phyloP scores from a whole-genome alignment of 2,797 vertebrate genomes.

The Sebastes dallii region DNA sequence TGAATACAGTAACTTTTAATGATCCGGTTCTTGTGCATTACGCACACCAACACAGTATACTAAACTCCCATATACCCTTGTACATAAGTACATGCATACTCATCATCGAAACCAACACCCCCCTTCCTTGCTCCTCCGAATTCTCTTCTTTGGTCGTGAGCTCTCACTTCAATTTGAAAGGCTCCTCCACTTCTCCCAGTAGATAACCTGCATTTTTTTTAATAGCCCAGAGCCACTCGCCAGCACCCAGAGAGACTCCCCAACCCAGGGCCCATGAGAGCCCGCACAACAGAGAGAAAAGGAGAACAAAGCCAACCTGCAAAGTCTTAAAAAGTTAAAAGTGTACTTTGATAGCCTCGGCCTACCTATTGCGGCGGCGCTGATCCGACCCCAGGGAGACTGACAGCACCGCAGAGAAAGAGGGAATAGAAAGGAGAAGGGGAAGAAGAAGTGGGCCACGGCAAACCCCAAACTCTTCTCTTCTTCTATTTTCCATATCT shows the following conservation, averaged over 20 bases:
- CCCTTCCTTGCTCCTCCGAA: slow-evolving; percentile 41
- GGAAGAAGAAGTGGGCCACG: slow-evolving; percentile 81
- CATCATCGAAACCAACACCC: slow-evolving; percentile 42
- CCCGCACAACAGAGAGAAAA: slow-evolving; percentile 75
- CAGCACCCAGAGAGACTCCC: slow-evolving; percentile 79
- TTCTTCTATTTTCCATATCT: slow-evolving; percentile 69
- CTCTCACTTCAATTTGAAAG: slow-evolving; percentile 81
- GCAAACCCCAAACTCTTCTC: slow-evolving; percentile 78
- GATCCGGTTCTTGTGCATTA: slow-evolving; percentile 6
- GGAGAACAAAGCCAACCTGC: slow-evolving; percentile 84
- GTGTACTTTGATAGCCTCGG: slow-evolving; percentile 83
- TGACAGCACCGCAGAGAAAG: slow-evolving; percentile 72
- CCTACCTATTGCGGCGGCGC: slow-evolving; percentile 80
- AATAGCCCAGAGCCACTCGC: slow-evolving; percentile 80
- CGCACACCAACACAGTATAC: background rate
- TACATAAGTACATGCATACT: slow-evolving; percentile 29
- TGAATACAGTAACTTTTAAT: slow-evolving; percentile 34
- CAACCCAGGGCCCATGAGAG: slow-evolving; percentile 80
- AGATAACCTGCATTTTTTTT: slow-evolving; percentile 78
- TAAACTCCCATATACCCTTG: background rate
- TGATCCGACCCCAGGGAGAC: slow-evolving; percentile 82
- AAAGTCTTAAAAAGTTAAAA: slow-evolving; percentile 86
- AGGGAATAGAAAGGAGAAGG: slow-evolving; percentile 65
- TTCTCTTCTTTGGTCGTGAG: slow-evolving; percentile 69
- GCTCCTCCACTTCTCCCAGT: slow-evolving; percentile 76